Percentiles rank a stretch among this genome's conserved stretches.
phyloP scores from a whole-genome alignment of 37 sponge, comb jelly and placozoan species.

The Chondrilla cf. caribensis region DNA sequence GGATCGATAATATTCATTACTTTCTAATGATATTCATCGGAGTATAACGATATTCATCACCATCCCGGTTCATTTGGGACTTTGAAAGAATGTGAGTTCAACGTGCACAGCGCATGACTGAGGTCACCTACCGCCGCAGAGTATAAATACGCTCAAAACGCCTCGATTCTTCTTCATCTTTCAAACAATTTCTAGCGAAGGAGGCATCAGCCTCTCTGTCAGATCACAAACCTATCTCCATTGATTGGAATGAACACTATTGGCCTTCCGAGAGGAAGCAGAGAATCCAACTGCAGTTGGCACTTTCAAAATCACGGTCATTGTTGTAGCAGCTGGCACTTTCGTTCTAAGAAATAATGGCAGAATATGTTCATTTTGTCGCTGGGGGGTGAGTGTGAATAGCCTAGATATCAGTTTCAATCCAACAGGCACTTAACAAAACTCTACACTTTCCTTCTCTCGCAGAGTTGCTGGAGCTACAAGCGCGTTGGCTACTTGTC shows the following conservation, averaged over 20 bases:
- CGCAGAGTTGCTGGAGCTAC: conserved; percentile 82
- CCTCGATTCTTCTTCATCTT: too few species aligned
- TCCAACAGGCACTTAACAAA: not conserved
- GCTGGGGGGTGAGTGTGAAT: conserved; percentile 67
- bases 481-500: conserved; percentile 80
- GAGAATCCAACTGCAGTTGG: too few species aligned
- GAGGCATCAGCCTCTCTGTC: too few species aligned
- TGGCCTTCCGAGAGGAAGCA: too few species aligned
- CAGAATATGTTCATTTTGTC: conserved; percentile 29
- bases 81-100: not conserved
- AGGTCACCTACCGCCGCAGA: too few species aligned
- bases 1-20: not conserved
- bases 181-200: too few species aligned
- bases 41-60: not conserved
- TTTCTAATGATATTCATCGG: not conserved
- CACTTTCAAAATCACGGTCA: too few species aligned
- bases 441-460: not conserved
- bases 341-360: conserved; percentile 1
- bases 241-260: too few species aligned
- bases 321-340: not conserved
- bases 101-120: too few species aligned
- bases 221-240: too few species aligned
- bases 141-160: too few species aligned
- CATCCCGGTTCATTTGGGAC: not conserved
- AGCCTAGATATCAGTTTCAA: not conserved